Conservation (phyloP, 2,888 invertebrate genomes). For the Norana najaformis region DNA sequence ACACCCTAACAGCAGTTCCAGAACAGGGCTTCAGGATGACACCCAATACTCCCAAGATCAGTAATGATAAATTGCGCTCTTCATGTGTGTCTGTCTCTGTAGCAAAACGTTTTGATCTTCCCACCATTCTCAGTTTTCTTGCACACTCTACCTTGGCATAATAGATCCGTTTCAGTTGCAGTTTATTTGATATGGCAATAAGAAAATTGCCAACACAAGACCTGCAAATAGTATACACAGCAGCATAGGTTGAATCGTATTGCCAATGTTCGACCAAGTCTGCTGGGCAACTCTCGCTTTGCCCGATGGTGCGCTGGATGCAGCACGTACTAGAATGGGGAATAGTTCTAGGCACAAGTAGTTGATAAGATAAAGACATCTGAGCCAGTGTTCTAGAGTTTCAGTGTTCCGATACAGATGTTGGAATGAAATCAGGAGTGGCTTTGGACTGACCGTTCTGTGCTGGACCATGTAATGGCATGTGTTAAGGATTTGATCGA, state of each 20-base stretch:
- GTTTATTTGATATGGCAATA: conserved; percentile 6
- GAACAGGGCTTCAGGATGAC: too few relatives aligned
- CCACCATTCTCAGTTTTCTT: background rate
- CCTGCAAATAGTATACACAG: background rate
- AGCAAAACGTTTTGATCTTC: too few relatives aligned
- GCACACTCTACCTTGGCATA: background rate
- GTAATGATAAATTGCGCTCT: too few relatives aligned
- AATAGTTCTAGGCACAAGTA: background rate
- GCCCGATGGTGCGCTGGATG: background rate
- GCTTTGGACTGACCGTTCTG: background rate
- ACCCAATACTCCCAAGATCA: too few relatives aligned
- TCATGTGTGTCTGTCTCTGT: too few relatives aligned
- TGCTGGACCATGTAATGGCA: background rate
- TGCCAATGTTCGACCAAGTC: background rate
- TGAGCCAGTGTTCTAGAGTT: background rate
- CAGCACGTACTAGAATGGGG: background rate
- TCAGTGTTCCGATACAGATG: background rate
- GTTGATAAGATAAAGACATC: background rate
- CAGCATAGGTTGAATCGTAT: too few relatives aligned
- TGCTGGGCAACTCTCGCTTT: background rate
- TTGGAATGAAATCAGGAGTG: too few relatives aligned
- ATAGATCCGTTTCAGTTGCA: background rate
- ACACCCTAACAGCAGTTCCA: too few relatives aligned
- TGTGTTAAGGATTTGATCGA: background rate
- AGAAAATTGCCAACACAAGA: background rate